phyloP scores from a whole-genome alignment of 2,888 invertebrate genomes.

The Clusia tigrina region DNA sequence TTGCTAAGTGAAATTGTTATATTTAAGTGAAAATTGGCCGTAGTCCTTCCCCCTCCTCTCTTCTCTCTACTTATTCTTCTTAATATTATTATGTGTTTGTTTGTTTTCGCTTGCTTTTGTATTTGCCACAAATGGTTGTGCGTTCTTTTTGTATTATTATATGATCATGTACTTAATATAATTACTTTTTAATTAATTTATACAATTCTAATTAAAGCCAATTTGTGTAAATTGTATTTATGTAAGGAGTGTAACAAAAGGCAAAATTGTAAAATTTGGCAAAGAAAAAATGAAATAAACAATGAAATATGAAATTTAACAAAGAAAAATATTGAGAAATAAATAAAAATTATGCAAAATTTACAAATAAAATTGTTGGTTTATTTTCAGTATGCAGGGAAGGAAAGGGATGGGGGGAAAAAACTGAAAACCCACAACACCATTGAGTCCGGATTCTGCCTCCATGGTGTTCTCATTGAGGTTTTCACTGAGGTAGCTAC shows the following conservation, averaged over 20 bases:
- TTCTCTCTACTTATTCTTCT: not conserved
- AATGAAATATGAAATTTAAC: constrained; percentile 21
- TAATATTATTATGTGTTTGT: not conserved
- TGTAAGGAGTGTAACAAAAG: constrained; percentile 22
- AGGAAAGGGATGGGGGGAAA: too few relatives aligned
- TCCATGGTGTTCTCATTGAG: too few relatives aligned
- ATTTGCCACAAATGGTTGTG: constrained; percentile 17
- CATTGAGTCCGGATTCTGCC: too few relatives aligned
- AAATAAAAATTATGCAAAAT: constrained; percentile 14
- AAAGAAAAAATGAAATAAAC: constrained; percentile 5
- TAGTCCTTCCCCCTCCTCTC: too few relatives aligned
- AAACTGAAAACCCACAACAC: too few relatives aligned
- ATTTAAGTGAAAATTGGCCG: too few relatives aligned
- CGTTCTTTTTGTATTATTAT: constrained; percentile 15
- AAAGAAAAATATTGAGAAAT: constrained; percentile 12
- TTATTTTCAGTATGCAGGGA: too few relatives aligned
- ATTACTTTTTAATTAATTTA: constrained; percentile 20
- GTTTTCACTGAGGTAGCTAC: too few relatives aligned
- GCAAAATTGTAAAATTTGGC: constrained; percentile 11
- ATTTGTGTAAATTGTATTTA: constrained; percentile 20
- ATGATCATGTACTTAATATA: constrained; percentile 15
- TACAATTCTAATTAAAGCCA: constrained; percentile 15
- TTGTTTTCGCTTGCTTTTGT: not conserved
- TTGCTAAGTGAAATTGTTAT: too few relatives aligned
- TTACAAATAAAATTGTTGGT: not conserved